Evolutionary conservation across 2,797 vertebrate species (phyloP).

Genomic region (Pseudochaenichthys georgianus): DNA sequence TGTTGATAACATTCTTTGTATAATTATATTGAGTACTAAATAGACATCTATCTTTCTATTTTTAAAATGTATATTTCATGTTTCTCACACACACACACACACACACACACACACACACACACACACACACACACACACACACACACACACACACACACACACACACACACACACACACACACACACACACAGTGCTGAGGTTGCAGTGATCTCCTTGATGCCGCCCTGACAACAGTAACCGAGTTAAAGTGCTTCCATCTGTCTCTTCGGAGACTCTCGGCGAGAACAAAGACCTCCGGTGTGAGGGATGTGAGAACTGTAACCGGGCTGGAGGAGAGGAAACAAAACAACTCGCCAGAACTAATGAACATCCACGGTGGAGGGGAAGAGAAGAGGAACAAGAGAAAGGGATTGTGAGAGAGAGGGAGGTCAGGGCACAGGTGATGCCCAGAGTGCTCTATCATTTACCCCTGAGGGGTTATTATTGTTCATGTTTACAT

Average conservation of each 20-base stretch:
- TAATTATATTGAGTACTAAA: too few relatives aligned
- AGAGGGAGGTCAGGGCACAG: conserved; percentile 23
- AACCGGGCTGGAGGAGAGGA: conserved; percentile 39
- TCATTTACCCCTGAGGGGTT: conserved; percentile 32
- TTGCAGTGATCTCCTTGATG: conserved; percentile 60
- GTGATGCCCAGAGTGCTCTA: conserved; percentile 49
- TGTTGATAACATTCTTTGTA: not conserved
- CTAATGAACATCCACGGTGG: conserved; percentile 51
- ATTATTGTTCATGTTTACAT: conserved; percentile 51
- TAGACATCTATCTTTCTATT: too few relatives aligned
- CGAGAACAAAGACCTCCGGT: conserved; percentile 64
- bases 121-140: conserved; percentile 10
- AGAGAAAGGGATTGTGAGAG: not conserved
- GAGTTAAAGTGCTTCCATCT: conserved; percentile 61
- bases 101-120: conserved; percentile 9
- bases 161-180: not conserved
- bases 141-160: conserved; percentile 14
- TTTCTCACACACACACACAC: conserved; percentile 3
- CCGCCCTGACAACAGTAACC: conserved; percentile 48
- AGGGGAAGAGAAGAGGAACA: not conserved
- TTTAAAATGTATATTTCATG: too few relatives aligned
- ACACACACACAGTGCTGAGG: conserved; percentile 33
- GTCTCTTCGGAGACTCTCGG: conserved; percentile 55
- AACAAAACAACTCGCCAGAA: conserved; percentile 61
- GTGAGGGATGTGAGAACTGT: conserved; percentile 39